Evolutionary conservation across 2,113 vertebrate species (phyloP).

Genomic region (Protobothrops flavoviridis): DNA sequence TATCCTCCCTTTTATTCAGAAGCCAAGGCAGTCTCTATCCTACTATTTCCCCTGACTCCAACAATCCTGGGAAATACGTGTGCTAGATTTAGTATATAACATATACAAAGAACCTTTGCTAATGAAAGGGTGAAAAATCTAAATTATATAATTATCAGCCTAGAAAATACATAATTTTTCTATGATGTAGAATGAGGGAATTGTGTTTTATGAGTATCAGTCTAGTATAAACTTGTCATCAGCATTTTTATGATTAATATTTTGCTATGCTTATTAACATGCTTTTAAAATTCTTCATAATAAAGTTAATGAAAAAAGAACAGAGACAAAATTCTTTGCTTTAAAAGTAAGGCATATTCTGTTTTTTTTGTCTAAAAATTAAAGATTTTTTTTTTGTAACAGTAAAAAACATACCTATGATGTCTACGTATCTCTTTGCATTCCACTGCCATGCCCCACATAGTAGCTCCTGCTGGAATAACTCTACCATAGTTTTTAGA

Average conservation of each 20-base stretch:
- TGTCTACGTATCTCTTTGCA: constrained; percentile 90
- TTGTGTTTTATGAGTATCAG: background rate
- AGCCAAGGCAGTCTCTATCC: background rate
- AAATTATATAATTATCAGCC: background rate
- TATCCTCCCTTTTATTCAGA: background rate
- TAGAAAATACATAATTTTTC: background rate
- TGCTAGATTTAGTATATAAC: background rate
- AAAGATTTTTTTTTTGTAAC: background rate
- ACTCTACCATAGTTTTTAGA: constrained; percentile 82
- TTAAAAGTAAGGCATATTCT: background rate
- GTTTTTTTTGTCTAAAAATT: background rate
- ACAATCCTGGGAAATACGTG: background rate
- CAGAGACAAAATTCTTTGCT: background rate
- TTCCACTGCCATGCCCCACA: constrained; percentile 91
- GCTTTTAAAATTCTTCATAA: background rate
- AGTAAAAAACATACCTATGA: constrained; percentile 78
- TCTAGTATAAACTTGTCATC: background rate
- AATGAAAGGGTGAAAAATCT: background rate
- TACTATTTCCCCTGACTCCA: background rate
- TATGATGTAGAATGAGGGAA: background rate
- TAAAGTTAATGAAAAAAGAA: background rate
- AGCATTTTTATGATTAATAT: background rate
- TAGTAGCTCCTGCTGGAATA: constrained; percentile 87
- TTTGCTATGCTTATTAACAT: background rate
- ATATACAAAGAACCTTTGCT: background rate